Evolutionary conservation across 2,113 vertebrate species (phyloP), one percentile per base, ranked within the genome.

Genomic region (Rhinoptilus africanus): DNA sequence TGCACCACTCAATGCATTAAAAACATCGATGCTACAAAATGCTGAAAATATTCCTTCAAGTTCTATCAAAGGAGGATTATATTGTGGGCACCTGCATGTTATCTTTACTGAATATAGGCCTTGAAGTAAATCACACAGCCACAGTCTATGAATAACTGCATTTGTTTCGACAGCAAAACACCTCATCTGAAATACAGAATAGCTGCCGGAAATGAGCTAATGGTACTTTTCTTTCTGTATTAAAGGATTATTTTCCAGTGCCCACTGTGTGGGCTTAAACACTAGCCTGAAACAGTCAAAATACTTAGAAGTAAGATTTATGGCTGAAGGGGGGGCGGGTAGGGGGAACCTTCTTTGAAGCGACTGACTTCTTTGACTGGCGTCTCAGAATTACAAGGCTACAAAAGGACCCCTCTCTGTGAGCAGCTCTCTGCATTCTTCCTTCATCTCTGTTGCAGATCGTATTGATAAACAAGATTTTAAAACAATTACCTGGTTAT

Each of bases 261-360:
- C 96, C 93, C 80, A 68, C 92, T 97, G 93, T 92, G 97, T 97
- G 97, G 96, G 97, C 96, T 97, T 96, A 93, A 95, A 94, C 83
- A 96, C 83, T 93, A 93, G 94, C 90, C 82, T 91, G 78, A 85
- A 94, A 92, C 64, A 94, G 91, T 80, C 95, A 87, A 94, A 96
- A 97, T 88, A 96, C 95, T 97, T 94, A 94, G 53, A 92, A 95
- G 85, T 39, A 95, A 96, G 95, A 95, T 93, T 97, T 97, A 97
- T 78, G 75, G 86, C 78, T 89, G 76, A 82, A 69, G 92, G 35
- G 63, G 50, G 53, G 64, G 22, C 11, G 41, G 23, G 56, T 6
- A 12, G 41, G 32, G 63, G 54, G 35, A 28, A 10, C 48, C 32
- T 80, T 60, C 96, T 97, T 98, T 98, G 96, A 97, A 97, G 92